Conservation (phyloP, 2,888 invertebrate species). For the Thalpophila matura region DNA sequence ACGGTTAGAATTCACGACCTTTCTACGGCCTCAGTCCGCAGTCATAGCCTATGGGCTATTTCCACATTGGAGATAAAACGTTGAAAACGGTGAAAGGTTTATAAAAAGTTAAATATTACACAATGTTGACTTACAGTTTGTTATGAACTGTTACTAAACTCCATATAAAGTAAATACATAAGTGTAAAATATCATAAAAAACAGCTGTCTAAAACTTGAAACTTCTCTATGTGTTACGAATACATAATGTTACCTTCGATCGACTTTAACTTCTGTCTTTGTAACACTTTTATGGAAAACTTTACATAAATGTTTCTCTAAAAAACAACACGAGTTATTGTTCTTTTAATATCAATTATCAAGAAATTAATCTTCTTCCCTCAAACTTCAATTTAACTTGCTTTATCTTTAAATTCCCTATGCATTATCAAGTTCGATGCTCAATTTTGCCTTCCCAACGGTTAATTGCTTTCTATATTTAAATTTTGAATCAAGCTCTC, state of each 20-base stretch:
- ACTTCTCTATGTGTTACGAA: slow-evolving; percentile 11
- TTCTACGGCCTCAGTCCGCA: too few species aligned
- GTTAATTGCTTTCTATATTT: slow-evolving; percentile 34
- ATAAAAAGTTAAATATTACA: slow-evolving; percentile 3
- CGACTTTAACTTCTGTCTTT: slow-evolving; percentile 3
- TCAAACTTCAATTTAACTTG: slow-evolving; percentile 2
- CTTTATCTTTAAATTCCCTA: slow-evolving; percentile 21
- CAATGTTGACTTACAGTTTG: slow-evolving; percentile 26
- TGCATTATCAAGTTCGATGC: slow-evolving; percentile 20
- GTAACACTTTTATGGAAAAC: slow-evolving; percentile 1
- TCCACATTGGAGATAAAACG: too few species aligned
- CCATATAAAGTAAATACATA: slow-evolving; percentile 26
- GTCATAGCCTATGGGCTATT: too few species aligned
- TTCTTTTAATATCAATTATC: slow-evolving; percentile 4
- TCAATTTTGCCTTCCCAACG: slow-evolving; percentile 11
- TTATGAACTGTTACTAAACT: slow-evolving; percentile 14
- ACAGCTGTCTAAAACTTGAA: slow-evolving; percentile 9
- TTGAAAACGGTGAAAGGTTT: too few species aligned
- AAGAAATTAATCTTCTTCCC: slow-evolving; percentile 20
- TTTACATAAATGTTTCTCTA: slow-evolving; percentile 13
- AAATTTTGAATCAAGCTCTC: slow-evolving; percentile 7
- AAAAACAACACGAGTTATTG: slow-evolving; percentile 19
- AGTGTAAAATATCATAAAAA: slow-evolving; percentile 34
- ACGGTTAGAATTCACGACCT: too few species aligned
- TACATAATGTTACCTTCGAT: slow-evolving; percentile 29